Conservation (phyloP, 2,113 vertebrate genomes). For the Ictalurus furcatus region DNA sequence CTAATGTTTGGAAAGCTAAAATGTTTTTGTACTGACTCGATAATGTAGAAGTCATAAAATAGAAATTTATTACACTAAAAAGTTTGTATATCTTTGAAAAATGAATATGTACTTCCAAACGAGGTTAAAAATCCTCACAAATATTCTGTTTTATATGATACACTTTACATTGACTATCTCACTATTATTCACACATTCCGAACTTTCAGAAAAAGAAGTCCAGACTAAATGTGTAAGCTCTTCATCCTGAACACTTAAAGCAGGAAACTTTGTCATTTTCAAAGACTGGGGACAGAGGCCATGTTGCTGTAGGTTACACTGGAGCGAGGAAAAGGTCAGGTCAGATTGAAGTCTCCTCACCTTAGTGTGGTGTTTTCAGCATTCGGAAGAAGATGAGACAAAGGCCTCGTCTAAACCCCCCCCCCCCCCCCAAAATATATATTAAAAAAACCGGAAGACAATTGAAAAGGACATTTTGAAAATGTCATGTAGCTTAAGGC, state of each 20-base stretch:
- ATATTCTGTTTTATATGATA: neutral
- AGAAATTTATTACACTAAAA: too few species aligned
- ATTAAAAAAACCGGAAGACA: slow-evolving; percentile 12
- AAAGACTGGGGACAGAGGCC: slow-evolving; percentile 26
- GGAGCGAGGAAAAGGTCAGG: slow-evolving; percentile 51
- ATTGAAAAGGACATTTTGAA: slow-evolving; percentile 53
- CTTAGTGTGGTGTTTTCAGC: slow-evolving; percentile 41
- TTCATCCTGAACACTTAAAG: slow-evolving; percentile 15
- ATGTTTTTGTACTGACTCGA: too few species aligned
- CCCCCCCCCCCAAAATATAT: neutral
- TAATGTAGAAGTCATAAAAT: too few species aligned
- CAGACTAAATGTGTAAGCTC: neutral
- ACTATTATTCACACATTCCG: neutral
- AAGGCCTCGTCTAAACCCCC: slow-evolving; percentile 1
- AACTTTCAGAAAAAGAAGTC: neutral
- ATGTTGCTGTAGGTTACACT: slow-evolving; percentile 43
- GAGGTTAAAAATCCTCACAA: neutral
- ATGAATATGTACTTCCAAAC: too few species aligned
- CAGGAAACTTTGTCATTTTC: slow-evolving; percentile 42
- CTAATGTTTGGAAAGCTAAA: too few species aligned
- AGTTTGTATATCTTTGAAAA: too few species aligned
- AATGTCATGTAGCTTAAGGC: slow-evolving; percentile 59
- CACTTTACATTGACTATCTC: too few species aligned
- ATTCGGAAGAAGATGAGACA: slow-evolving; percentile 34
- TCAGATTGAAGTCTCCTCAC: slow-evolving; percentile 37